These are phyloP conservation scores for Xiphydria camelus DNA, from an alignment of 2,888 invertebrate genomes.

Conservation along the genomic window DNA sequence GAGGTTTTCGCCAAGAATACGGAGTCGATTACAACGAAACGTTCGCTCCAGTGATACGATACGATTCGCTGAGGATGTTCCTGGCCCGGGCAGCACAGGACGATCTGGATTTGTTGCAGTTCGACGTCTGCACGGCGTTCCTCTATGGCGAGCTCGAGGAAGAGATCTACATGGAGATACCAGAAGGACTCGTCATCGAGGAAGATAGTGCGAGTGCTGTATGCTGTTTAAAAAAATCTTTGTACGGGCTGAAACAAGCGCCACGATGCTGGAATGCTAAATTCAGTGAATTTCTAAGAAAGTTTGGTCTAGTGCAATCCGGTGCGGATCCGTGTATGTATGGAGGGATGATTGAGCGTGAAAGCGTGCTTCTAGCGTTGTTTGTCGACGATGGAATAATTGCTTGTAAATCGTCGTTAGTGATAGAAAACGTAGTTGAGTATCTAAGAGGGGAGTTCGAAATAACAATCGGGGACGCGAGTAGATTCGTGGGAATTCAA, in stretches of 20 bases:
- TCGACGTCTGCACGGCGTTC: conserved; percentile 27
- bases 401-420: not conserved
- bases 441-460: not conserved
- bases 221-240: conserved; percentile 30
- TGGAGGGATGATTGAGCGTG: too few relatives aligned
- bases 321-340: conserved; percentile 32
- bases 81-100: conserved; percentile 22
- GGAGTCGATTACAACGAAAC: not conserved
- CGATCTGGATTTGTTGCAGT: conserved; percentile 18
- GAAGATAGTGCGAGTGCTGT: conserved; percentile 22
- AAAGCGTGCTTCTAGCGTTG: not conserved
- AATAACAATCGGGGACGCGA: not conserved
- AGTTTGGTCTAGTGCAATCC: conserved; percentile 24
- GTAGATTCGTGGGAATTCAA: not conserved
- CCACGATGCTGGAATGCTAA: conserved; percentile 35
- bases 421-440: not conserved
- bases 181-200: conserved; percentile 13
- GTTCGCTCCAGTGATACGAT: conserved; percentile 18
- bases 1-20: not conserved
- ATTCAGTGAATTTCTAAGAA: conserved; percentile 26
- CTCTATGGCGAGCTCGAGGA: conserved; percentile 21
- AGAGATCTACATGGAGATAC: conserved; percentile 17
- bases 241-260: conserved; percentile 42
- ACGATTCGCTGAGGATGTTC: conserved; percentile 15
- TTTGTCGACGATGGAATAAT: not conserved